Evolutionary conservation across 2,797 vertebrate genomes (phyloP), one percentile per base, ranked within the genome.

Genomic region (Enteromius treurensis): DNA sequence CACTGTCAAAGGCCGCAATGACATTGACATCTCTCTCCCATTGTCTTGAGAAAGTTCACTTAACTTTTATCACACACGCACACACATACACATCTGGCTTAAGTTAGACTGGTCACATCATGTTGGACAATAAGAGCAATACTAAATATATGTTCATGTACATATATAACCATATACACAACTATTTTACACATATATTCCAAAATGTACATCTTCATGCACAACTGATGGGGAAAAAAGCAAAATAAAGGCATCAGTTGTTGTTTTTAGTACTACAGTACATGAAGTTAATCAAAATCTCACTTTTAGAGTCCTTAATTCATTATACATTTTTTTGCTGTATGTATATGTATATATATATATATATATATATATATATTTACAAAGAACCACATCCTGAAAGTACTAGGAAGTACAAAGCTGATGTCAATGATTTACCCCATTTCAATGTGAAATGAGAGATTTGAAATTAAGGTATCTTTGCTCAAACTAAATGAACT

Each of bases 21-120:
- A 58, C 62, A 73, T 32, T 40, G 17, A 34, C 32, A 68, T 47
- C 55, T 80, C 53, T 77, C 81, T 37, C 49, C 60, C 68, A 82
- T 53, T 51, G 65, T 83, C 69, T 76, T 76, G 76, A n/a, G 69
- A 68, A 19, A 42, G 29, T 83, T 82, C 69, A 79, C 80, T 83
- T 47, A 86, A 85, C 60, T 82, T 70, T 78, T 70, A 37, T 70
- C 60, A 42, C 45, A 23, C 79, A 37, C 45, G 7, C 64, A 10
- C 29, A 37, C 47, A 14, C 73, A 58, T 42, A 34, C 65, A 62
- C 32, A 19, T 83, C 71, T 71, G 71, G 76, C 80, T 85, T 85
- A 84, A 87, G 80, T 80, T 86, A 89, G 86, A 87, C 84, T 87
- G 86, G 86, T 89, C 88, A 87, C 84, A 74, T 83, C 77, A 60